A percentile compares a stretch with the other conserved stretches of the same genome.
Conservation (phyloP, 1,140 invertebrate species). For the Campodea augens region DNA sequence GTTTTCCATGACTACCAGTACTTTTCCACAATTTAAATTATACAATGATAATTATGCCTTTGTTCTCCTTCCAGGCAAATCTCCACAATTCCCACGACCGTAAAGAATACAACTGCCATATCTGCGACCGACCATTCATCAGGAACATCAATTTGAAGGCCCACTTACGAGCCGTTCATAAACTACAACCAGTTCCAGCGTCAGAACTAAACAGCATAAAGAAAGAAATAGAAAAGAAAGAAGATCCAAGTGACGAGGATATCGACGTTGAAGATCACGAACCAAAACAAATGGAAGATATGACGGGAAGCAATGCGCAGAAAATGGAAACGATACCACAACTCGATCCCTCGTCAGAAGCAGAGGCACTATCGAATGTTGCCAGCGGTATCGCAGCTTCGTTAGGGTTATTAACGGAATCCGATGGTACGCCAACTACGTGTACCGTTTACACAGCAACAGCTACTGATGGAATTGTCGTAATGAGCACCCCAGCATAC, state of each 20-base stretch:
- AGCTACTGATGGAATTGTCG: constrained; percentile 8
- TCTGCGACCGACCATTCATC: constrained; percentile 41
- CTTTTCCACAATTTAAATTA: too few species aligned
- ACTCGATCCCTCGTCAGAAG: constrained; percentile 27
- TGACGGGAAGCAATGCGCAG: neutral
- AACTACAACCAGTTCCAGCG: constrained; percentile 15
- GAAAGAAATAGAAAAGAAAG: neutral
- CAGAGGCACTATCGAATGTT: constrained; percentile 31
- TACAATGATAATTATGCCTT: constrained; percentile 14
- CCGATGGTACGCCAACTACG: too few species aligned
- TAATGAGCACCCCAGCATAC: constrained; percentile 9
- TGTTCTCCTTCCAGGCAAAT: constrained; percentile 24
- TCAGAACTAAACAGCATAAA: neutral
- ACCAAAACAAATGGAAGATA: neutral
- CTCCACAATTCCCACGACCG: constrained; percentile 29
- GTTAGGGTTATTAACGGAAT: constrained; percentile 29
- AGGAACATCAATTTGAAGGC: constrained; percentile 40
- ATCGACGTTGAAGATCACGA: neutral
- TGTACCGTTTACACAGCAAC: constrained; percentile 1
- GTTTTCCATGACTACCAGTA: too few species aligned
- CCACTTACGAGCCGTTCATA: constrained; percentile 40
- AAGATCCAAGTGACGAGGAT: neutral
- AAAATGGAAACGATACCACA: constrained; percentile 11
- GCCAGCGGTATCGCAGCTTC: constrained; percentile 34
- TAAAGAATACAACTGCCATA: constrained; percentile 38